phyloP scores from a whole-genome alignment of 2,797 vertebrate genomes.

The Falco naumanni region DNA sequence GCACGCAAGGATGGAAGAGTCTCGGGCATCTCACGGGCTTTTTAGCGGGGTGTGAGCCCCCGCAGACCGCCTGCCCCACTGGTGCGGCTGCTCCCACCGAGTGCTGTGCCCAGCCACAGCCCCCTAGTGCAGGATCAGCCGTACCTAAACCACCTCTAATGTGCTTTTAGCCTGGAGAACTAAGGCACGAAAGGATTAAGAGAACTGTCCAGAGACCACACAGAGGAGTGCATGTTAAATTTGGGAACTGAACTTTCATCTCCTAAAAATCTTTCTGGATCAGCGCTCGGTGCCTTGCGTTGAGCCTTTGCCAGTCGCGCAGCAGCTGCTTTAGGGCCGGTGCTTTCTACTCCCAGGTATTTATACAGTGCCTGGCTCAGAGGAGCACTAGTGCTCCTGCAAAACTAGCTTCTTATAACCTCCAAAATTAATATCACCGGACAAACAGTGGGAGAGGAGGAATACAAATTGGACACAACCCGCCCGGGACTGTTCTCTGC shows the following conservation, averaged over 20 bases:
- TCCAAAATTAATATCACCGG: background rate
- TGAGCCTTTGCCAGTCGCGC: background rate
- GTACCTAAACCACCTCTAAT: background rate
- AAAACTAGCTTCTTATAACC: background rate
- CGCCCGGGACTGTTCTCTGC: background rate
- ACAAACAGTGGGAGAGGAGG: background rate
- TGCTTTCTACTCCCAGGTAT: background rate
- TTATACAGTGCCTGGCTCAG: background rate
- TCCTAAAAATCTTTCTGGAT: background rate
- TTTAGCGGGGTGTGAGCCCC: background rate
- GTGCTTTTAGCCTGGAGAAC: background rate
- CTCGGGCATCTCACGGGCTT: fast-evolving
- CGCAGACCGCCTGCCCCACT: background rate
- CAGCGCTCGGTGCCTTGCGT: background rate
- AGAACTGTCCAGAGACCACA: background rate
- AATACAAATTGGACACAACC: background rate
- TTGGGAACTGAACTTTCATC: background rate
- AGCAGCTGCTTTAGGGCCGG: background rate
- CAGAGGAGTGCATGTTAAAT: background rate
- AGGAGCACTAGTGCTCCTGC: background rate
- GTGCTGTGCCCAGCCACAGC: fast-evolving
- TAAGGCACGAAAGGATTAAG: background rate
- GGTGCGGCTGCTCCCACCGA: fast-evolving
- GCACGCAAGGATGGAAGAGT: background rate
- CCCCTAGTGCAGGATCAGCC: background rate